These are phyloP conservation scores for Agrilus biguttatus DNA, from an alignment of 2,888 invertebrate species.

Conservation along the genomic window DNA sequence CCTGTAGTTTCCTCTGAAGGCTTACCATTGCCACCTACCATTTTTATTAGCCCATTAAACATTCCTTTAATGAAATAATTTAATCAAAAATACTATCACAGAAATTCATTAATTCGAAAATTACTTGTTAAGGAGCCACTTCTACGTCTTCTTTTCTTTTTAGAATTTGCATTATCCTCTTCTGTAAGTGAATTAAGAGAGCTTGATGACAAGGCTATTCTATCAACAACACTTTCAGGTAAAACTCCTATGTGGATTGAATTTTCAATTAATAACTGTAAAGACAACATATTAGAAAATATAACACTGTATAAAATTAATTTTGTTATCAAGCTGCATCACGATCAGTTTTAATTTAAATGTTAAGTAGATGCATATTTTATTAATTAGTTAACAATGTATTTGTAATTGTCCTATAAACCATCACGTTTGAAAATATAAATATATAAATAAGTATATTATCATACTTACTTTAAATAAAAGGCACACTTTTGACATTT, in stretches of 20 bases:
- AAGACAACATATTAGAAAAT: constrained; percentile 8
- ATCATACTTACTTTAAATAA: constrained; percentile 44
- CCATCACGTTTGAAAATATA: too few species aligned
- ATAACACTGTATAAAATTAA: too few species aligned
- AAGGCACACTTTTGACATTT: constrained; percentile 53
- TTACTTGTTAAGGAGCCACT: constrained; percentile 79
- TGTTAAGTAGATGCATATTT: too few species aligned
- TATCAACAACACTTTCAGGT: constrained; percentile 42
- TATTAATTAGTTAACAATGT: too few species aligned
- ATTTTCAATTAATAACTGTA: constrained; percentile 63
- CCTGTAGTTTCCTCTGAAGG: constrained; percentile 34
- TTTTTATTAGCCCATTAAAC: constrained; percentile 62
- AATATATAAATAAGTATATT: background rate
- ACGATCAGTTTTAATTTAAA: too few species aligned
- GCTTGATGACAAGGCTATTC: constrained; percentile 19
- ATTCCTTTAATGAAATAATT: constrained; percentile 40
- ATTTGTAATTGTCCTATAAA: too few species aligned
- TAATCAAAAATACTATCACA: constrained; percentile 4
- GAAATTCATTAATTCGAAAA: constrained; percentile 3
- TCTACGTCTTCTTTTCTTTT: constrained; percentile 62
- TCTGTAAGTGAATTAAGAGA: constrained; percentile 29
- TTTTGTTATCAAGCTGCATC: too few species aligned
- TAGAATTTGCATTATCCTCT: constrained; percentile 34
- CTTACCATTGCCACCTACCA: constrained; percentile 46
- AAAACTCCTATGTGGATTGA: constrained; percentile 59